Evolutionary conservation across 2,888 invertebrate genomes (phyloP), one percentile per base, ranked within the genome.

Genomic region (Alsophila aescularia): DNA sequence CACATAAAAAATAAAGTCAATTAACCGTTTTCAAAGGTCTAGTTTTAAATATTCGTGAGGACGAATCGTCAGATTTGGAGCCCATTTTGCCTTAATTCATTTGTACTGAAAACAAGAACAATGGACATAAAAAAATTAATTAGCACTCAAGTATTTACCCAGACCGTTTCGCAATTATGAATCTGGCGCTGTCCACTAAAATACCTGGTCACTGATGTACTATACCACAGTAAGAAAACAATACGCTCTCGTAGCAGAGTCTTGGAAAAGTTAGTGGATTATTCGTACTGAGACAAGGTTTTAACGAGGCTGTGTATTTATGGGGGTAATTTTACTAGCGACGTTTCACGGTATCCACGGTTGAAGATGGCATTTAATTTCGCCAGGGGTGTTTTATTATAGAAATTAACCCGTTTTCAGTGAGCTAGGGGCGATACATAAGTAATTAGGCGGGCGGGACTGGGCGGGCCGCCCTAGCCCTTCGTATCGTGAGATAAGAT

Each of bases 361-460:
- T 59, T 47, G 42, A 43, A 73, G 79, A 80, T 77, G 70, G 75
- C 75, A 64, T 83, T 83, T 80, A 79, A 81, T 84, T 81, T 79
- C 65, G 59, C 59, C 60, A 52, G 57, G 64, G 60, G 70, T 83
- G 81, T 85, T 84, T 85, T 84, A 86, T 86, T 79, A 81, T 72
- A 74, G 79, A 82, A 83, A 85, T 86, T 83, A 87, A 83, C 85
- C 81, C 81, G 83, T 86, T 88, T 81, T 81, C 79, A 79, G 78
- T 76, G 72, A 73, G 72, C 66, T 60, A 58, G 64, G 73, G 72
- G 75, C 66, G 76, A 80, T 81, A 78, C 75, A 81, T 82, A 79
- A 79, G 83, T 85, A 81, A 85, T 85, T 74, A 79, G 73, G 66
- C 73, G 73, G 78, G 73, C 70, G 73, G 76, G 65, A 66, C 56